Conservation (phyloP, 2,888 invertebrate species). For the Conops quadrifasciatus region DNA sequence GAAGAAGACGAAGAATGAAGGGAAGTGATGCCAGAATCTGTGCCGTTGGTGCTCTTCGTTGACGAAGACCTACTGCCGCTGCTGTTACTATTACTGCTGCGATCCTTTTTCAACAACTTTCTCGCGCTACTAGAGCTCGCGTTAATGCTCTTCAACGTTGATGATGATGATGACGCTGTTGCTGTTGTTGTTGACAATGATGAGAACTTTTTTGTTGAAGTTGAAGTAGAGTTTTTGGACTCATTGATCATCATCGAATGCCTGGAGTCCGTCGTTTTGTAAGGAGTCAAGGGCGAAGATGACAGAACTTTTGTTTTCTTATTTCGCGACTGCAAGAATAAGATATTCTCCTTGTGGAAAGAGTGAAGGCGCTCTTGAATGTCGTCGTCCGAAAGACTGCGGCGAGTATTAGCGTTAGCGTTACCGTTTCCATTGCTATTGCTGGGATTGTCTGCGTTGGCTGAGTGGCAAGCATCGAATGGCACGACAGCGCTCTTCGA, state of each 20-base stretch:
- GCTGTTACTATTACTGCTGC: constrained; percentile 34
- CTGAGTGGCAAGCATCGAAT: neutral
- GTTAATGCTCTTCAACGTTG: constrained; percentile 7
- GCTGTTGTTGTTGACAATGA: constrained; percentile 40
- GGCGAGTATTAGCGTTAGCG: constrained; percentile 34
- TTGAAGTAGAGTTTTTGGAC: constrained; percentile 36
- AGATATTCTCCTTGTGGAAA: constrained; percentile 72
- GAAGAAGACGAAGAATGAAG: constrained; percentile 27
- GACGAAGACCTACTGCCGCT: constrained; percentile 32
- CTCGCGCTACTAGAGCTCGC: constrained; percentile 19
- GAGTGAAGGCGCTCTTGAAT: constrained; percentile 72
- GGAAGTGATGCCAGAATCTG: constrained; percentile 16
- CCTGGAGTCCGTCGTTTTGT: constrained; percentile 34
- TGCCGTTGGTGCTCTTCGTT: constrained; percentile 15
- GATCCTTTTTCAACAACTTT: constrained; percentile 43
- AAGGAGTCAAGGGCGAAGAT: constrained; percentile 22
- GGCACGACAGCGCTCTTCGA: too few species aligned
- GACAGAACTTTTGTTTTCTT: constrained; percentile 57
- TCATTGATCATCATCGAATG: constrained; percentile 38
- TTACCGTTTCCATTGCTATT: constrained; percentile 15
- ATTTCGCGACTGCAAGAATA: constrained; percentile 70
- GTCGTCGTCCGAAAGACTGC: constrained; percentile 67
- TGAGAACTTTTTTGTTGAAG: constrained; percentile 26
- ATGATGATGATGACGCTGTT: too few species aligned
- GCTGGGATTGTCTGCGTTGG: constrained; percentile 20